These are phyloP conservation scores for Shargacucullia verbasci DNA, from an alignment of 2,888 invertebrate species.

Conservation along the genomic window DNA sequence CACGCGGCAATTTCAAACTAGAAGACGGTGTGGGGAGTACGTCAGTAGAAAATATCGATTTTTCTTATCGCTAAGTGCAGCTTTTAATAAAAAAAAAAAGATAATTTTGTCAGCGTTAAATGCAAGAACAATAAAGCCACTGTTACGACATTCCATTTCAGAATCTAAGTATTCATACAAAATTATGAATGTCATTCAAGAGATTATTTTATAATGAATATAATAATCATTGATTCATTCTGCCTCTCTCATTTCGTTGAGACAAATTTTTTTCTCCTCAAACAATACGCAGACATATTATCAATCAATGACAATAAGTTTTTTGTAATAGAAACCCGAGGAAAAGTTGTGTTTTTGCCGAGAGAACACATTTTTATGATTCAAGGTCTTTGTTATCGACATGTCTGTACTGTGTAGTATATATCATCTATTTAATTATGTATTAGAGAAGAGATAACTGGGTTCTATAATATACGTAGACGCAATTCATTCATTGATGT, in stretches of 20 bases:
- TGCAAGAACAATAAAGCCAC: not conserved
- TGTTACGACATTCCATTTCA: not conserved
- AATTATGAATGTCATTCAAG: conserved; percentile 34
- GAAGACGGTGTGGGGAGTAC: conserved; percentile 70
- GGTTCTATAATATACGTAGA: conserved; percentile 28
- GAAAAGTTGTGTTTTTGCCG: conserved; percentile 25
- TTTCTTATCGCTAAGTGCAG: conserved; percentile 58
- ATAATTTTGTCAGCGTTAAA: conserved; percentile 4
- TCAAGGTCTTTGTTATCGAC: conserved; percentile 44
- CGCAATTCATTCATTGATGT: conserved; percentile 48
- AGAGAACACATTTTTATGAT: conserved; percentile 28
- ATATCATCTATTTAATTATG: conserved; percentile 46
- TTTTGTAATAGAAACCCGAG: conserved; percentile 32
- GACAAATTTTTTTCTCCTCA: conserved; percentile 13
- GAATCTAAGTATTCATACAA: conserved; percentile 6
- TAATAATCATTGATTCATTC: conserved; percentile 25
- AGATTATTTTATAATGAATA: conserved; percentile 2
- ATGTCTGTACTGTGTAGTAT: conserved; percentile 34
- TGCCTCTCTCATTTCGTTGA: conserved; percentile 1
- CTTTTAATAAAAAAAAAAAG: conserved; percentile 31
- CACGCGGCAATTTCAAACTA: conserved; percentile 87
- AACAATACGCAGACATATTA: conserved; percentile 16
- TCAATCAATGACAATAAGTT: conserved; percentile 28
- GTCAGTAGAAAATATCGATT: conserved; percentile 82
- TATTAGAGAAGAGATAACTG: conserved; percentile 38